phyloP scores from a whole-genome alignment of 92 coral and sea anemone genomes.

The Actinostola sp. region DNA sequence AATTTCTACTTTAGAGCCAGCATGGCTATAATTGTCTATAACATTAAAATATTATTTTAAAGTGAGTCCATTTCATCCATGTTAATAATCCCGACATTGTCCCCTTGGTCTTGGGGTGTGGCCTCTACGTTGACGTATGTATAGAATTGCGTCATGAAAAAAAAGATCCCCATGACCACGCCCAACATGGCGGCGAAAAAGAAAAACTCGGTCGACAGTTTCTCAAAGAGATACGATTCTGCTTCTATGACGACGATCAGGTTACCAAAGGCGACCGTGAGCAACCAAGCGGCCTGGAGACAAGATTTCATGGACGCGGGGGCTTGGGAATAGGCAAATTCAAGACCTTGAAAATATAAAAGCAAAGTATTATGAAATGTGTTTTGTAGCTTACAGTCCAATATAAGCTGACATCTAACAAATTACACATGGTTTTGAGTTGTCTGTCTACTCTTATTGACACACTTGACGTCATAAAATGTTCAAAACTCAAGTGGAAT shows the following conservation, averaged over 20 bases:
- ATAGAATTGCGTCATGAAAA: conserved; percentile 62
- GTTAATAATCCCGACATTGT: conserved; percentile 45
- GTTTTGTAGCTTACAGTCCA: too few relatives aligned
- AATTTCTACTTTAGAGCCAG: too few relatives aligned
- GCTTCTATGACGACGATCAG: conserved; percentile 86
- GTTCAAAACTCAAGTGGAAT: too few relatives aligned
- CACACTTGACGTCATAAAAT: too few relatives aligned
- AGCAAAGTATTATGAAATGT: too few relatives aligned
- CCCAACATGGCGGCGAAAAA: conserved; percentile 80
- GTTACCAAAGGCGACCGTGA: conserved; percentile 82
- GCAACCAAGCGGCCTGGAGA: conserved; percentile 84
- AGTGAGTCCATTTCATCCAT: conserved; percentile 49
- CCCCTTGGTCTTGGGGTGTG: conserved; percentile 22
- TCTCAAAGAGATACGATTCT: conserved; percentile 58
- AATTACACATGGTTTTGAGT: too few relatives aligned
- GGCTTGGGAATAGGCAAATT: conserved; percentile 85
- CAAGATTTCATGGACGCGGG: conserved; percentile 86
- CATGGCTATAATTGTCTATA: too few relatives aligned
- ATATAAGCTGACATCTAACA: too few relatives aligned
- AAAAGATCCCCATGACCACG: conserved; percentile 52
- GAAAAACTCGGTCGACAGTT: conserved; percentile 72
- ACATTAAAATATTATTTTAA: background rate
- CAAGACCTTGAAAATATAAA: too few relatives aligned
- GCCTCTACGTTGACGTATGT: conserved; percentile 45
- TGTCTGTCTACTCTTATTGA: too few relatives aligned